Conservation (phyloP, 1,140 invertebrate species). For the Zeugodacus cucurbitae region DNA sequence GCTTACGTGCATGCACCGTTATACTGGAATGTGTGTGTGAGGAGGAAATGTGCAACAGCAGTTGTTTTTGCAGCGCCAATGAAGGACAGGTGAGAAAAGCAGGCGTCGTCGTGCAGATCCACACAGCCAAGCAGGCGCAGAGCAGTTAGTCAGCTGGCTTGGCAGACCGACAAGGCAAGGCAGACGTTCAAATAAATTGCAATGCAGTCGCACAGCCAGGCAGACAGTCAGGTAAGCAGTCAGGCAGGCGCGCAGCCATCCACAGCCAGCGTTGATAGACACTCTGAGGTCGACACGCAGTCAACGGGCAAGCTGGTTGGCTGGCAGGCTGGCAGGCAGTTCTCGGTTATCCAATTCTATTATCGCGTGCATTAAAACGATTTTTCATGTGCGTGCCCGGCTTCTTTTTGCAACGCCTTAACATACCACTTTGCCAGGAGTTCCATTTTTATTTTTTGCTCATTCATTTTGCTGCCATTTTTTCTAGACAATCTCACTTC, state of each 20-base stretch:
- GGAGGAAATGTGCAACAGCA: background rate
- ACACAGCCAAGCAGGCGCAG: background rate
- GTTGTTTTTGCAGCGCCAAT: background rate
- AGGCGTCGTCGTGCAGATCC: background rate
- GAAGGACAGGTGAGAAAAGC: background rate
- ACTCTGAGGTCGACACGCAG: background rate
- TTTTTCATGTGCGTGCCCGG: conserved; percentile 7
- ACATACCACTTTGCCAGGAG: background rate
- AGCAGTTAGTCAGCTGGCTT: background rate
- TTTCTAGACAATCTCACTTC: background rate
- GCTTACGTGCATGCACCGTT: background rate
- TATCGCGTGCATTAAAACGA: conserved; percentile 23
- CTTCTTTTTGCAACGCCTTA: background rate
- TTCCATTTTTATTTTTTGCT: background rate
- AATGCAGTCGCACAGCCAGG: background rate
- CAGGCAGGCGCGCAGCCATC: background rate
- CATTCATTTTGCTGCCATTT: background rate
- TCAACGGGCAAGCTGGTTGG: background rate
- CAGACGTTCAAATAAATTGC: background rate
- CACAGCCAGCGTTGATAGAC: background rate
- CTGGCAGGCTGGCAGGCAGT: background rate
- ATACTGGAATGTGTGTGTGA: background rate
- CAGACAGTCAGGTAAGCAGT: no score
- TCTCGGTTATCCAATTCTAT: conserved; percentile 22
- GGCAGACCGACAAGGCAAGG: background rate